phyloP scores from a whole-genome alignment of 2,113 vertebrate species.

The Zapornia atra region DNA sequence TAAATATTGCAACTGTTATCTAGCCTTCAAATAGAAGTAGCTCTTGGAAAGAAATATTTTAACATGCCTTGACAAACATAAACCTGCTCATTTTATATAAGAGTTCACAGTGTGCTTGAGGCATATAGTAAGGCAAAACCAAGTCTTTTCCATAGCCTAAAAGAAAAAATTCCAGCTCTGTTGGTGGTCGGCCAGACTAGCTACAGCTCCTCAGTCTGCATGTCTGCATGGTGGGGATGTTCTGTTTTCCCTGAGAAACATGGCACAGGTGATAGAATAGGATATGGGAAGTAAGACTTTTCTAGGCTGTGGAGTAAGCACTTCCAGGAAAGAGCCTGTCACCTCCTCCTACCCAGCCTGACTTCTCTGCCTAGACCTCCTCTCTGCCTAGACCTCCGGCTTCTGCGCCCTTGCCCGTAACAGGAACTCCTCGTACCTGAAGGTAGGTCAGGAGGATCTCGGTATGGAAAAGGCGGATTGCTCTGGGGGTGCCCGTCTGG shows the following conservation, averaged over 20 bases:
- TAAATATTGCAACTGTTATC: conserved; percentile 30
- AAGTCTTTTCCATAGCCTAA: not conserved
- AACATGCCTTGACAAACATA: conserved; percentile 37
- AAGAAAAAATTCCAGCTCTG: not conserved
- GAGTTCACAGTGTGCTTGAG: not conserved
- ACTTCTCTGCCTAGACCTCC: not conserved
- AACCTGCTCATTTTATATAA: not conserved
- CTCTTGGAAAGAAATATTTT: conserved; percentile 22
- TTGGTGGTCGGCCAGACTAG: not conserved
- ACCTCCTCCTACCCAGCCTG: not conserved
- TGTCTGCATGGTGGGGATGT: not conserved
- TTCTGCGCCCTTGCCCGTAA: fast-evolving
- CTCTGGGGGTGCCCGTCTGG: not conserved
- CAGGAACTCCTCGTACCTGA: not conserved
- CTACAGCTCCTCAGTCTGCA: not conserved
- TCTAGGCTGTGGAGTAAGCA: not conserved
- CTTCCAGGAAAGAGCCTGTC: not conserved
- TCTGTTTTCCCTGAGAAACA: not conserved
- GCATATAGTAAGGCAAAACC: not conserved
- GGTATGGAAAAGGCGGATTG: fast-evolving
- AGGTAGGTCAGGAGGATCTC: not conserved
- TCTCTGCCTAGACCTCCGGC: fast-evolving
- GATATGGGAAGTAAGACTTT: too few relatives aligned
- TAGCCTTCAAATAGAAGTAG: not conserved
- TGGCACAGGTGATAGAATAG: too few relatives aligned